Evolutionary conservation across 2,888 invertebrate genomes (phyloP).

Genomic region (Heliothis peltigera): DNA sequence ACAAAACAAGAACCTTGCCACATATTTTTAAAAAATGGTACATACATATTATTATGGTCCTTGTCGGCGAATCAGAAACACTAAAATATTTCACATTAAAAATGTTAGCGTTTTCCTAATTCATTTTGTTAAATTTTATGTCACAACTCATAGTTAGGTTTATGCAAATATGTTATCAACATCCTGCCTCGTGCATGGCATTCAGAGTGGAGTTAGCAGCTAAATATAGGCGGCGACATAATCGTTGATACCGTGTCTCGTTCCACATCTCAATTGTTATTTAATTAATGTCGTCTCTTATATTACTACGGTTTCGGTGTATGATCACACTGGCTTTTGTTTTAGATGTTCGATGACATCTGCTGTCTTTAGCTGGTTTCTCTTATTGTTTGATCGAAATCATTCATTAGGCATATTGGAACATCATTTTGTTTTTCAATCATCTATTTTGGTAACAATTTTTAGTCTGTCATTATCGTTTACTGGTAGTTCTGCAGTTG

Average conservation of each 20-base stretch:
- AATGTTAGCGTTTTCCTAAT: constrained; percentile 39
- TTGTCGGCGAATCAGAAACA: background rate
- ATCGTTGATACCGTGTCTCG: constrained; percentile 68
- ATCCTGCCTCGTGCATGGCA: constrained; percentile 82
- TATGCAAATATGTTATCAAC: constrained; percentile 85
- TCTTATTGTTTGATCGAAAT: constrained; percentile 14
- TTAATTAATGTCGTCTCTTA: constrained; percentile 58
- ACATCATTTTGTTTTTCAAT: background rate
- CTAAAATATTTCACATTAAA: constrained; percentile 4
- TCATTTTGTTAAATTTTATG: constrained; percentile 47
- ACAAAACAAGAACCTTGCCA: background rate
- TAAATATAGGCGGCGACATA: constrained; percentile 74
- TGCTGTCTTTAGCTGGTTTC: constrained; percentile 16
- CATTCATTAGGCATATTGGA: constrained; percentile 3
- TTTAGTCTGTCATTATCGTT: background rate
- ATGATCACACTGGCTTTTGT: constrained; percentile 43
- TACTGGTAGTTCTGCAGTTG: background rate
- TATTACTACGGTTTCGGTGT: constrained; percentile 55
- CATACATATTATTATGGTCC: background rate
- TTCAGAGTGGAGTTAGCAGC: constrained; percentile 73
- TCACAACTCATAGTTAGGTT: constrained; percentile 68
- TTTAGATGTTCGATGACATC: constrained; percentile 28
- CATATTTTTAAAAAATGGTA: background rate
- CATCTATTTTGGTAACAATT: background rate
- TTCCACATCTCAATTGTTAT: constrained; percentile 64